A percentile compares a stretch with the other conserved stretches of the same genome.
Evolutionary conservation across 2,113 vertebrate species (phyloP).

Genomic region (Phaethon lepturus): DNA sequence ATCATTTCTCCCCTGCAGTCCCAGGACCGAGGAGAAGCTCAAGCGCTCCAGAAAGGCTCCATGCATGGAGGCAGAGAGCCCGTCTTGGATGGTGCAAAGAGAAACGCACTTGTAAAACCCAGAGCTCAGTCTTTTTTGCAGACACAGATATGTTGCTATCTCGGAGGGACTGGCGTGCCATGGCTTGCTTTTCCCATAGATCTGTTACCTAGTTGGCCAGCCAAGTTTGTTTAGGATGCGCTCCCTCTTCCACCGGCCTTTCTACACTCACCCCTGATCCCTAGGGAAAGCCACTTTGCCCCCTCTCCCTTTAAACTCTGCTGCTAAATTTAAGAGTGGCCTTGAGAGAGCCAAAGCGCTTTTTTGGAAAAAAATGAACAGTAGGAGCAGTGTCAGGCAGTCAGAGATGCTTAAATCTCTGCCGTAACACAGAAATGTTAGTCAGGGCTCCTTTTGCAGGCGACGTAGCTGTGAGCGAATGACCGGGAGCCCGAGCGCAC

Average conservation of each 20-base stretch:
- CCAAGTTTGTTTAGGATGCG: neutral
- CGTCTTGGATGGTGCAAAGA: accelerated
- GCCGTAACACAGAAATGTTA: neutral
- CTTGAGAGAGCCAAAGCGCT: neutral
- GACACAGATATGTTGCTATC: neutral
- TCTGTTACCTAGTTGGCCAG: neutral
- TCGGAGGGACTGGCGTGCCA: accelerated
- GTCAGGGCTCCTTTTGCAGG: neutral
- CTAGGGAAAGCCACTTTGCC: neutral
- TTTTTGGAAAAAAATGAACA: neutral
- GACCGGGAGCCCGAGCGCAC: neutral
- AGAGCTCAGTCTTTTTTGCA: neutral
- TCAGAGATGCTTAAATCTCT: neutral
- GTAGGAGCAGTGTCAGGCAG: neutral
- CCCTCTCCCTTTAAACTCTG: neutral
- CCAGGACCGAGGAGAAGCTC: neutral
- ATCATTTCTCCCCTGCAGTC: neutral
- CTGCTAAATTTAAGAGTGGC: neutral
- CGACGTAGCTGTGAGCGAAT: neutral
- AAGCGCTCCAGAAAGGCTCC: neutral
- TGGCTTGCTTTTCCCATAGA: neutral
- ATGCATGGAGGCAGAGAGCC: neutral
- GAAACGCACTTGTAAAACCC: neutral
- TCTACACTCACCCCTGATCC: neutral
- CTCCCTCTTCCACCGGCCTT: neutral